These are phyloP conservation scores for Linnaemya vulpina DNA, from an alignment of 2,888 invertebrate species.

Conservation along the genomic window DNA sequence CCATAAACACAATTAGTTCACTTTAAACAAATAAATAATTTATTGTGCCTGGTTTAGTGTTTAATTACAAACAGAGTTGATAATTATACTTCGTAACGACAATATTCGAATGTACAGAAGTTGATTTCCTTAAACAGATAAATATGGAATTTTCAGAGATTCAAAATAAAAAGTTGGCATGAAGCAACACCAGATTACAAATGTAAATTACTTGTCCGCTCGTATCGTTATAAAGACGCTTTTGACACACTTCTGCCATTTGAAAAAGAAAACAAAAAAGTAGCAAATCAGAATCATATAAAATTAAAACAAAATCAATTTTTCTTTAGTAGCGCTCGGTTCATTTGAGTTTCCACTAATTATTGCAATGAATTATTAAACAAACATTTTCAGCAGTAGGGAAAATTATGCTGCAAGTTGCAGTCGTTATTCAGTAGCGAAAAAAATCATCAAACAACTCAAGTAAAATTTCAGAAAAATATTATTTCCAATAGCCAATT, in stretches of 20 bases:
- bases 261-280: too few species aligned
- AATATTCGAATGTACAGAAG: constrained; percentile 2
- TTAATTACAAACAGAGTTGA: constrained; percentile 42
- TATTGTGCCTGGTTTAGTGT: constrained; percentile 24
- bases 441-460: too few species aligned
- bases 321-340: too few species aligned
- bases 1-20: constrained; percentile 49
- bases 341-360: too few species aligned
- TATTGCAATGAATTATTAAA: too few species aligned
- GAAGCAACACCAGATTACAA: not conserved
- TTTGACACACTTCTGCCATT: not conserved
- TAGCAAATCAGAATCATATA: too few species aligned
- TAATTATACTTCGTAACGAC: constrained; percentile 20
- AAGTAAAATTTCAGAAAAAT: not conserved
- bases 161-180: not conserved
- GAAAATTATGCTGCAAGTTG: too few species aligned
- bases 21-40: constrained; percentile 34
- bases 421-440: too few species aligned
- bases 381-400: too few species aligned
- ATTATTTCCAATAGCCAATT: not conserved
- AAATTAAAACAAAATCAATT: too few species aligned
- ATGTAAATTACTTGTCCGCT: not conserved
- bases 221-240: not conserved
- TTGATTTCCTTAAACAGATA: not conserved
- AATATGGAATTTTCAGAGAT: not conserved